Evolutionary conservation across 1,140 invertebrate genomes (phyloP), one percentile per base, ranked within the genome.

Genomic region (Drosophila bocqueti): DNA sequence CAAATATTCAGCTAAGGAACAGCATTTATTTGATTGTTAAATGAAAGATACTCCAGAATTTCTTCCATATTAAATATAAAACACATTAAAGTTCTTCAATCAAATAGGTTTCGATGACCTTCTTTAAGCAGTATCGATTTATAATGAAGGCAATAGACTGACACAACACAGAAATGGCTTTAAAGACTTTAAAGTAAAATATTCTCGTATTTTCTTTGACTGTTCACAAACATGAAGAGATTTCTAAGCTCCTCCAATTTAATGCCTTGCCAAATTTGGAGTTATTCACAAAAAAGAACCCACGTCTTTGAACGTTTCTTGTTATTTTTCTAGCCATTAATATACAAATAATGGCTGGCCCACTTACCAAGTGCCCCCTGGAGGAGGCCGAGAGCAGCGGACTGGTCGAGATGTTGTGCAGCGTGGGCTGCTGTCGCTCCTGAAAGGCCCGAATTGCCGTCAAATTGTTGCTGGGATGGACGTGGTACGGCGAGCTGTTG

Each of bases 401-500:
- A 71, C 92, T 93, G n/a, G 91, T 78, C 15, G 92, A 93, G 66
- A 92, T 76, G 69, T 92, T 91, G 50, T 93, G 85, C 55, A 93
- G 58, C 21, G 87, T 80, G 24, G 85, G 86, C 29, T 76, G 76
- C 43, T 84, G 78, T 10, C 80, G 74, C 52, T 91, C 87, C 73
- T 93, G 92, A 71, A 93, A 93, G 18, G 92, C 92, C 47, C 92
- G 76, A 54, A 93, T 78, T 1, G 92, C 92, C 13, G 91, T 89
- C 66, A 92, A 79, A 61, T 86, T 93, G 69, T 93, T 92, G 72
- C 79, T 87, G 38, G 92, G 92, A 79, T 93, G 84, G 45, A 93
- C 92, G 68, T 93, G 92, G 69, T 91, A 93, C 62, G 92, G 92
- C 18, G 92, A 93, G 73, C 85, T 90, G 86, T 90, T 83, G 50